phyloP scores from a whole-genome alignment of 92 coral and sea anemone genomes.

The Isaurus tuberculatus region DNA sequence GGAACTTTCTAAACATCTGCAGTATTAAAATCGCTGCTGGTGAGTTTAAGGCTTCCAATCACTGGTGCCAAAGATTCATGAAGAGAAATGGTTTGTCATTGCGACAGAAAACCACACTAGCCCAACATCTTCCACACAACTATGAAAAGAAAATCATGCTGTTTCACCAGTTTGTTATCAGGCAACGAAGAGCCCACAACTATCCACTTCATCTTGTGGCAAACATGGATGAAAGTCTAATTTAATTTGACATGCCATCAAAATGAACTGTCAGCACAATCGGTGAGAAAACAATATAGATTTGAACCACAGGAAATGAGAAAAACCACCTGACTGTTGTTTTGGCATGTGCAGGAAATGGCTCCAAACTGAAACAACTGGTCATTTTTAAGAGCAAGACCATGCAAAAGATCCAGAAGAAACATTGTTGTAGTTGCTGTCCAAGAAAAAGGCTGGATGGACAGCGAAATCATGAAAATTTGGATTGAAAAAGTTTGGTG shows the following conservation, averaged over 20 bases:
- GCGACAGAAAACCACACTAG: slow-evolving; percentile 51
- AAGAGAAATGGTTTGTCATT: slow-evolving; percentile 52
- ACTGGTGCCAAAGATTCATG: slow-evolving; percentile 48
- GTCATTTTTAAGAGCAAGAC: slow-evolving; percentile 57
- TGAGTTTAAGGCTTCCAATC: slow-evolving; percentile 38
- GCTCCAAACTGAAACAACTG: slow-evolving; percentile 56
- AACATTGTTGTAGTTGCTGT: slow-evolving; percentile 45
- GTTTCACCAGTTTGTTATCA: slow-evolving; percentile 33
- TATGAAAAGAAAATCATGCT: slow-evolving; percentile 38
- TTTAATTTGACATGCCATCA: slow-evolving; percentile 61
- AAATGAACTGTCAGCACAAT: too few species aligned
- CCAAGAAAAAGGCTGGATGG: slow-evolving; percentile 55
- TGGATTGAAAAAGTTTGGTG: slow-evolving; percentile 55
- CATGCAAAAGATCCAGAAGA: slow-evolving; percentile 31
- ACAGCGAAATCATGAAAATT: slow-evolving; percentile 39
- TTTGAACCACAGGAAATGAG: slow-evolving; percentile 59
- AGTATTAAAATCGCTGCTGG: slow-evolving; percentile 44
- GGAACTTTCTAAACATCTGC: slow-evolving; percentile 37
- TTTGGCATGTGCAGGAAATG: slow-evolving; percentile 62
- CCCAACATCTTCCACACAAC: slow-evolving; percentile 41
- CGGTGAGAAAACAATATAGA: too few species aligned
- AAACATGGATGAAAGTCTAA: slow-evolving; percentile 68
- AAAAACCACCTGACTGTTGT: slow-evolving; percentile 60
- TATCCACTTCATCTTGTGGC: slow-evolving; percentile 49
- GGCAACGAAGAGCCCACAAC: slow-evolving; percentile 14